These are phyloP conservation scores for Tapirus indicus DNA, from an alignment of 2,797 vertebrate species.

Conservation along the genomic window DNA sequence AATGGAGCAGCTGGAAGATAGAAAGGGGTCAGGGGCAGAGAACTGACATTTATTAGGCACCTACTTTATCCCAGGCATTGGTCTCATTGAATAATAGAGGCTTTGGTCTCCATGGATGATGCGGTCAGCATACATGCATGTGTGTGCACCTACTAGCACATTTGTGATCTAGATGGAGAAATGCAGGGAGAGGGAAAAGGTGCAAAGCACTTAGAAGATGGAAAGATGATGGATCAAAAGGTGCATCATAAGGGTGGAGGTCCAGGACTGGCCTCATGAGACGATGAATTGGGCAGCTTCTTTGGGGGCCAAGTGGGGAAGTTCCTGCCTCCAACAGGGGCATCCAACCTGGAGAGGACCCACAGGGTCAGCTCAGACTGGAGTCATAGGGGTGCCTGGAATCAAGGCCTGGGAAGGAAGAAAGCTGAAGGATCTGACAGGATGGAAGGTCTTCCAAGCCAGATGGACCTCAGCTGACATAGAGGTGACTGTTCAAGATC, in stretches of 20 bases:
- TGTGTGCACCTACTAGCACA: not conserved
- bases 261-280: not conserved
- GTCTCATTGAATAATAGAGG: not conserved
- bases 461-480: not conserved
- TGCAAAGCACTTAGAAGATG: not conserved
- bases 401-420: not conserved
- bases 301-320: not conserved
- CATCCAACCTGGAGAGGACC: not conserved
- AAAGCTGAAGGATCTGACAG: not conserved
- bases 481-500: not conserved
- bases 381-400: not conserved
- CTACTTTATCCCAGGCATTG: not conserved
- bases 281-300: not conserved
- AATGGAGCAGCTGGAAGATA: slow-evolving; percentile 17
- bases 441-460: not conserved
- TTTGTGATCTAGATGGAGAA: slow-evolving; percentile 47
- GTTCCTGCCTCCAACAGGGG: not conserved
- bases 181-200: not conserved
- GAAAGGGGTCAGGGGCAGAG: not conserved
- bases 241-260: not conserved
- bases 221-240: not conserved
- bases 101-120: not conserved
- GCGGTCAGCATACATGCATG: not conserved
- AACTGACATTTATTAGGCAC: slow-evolving; percentile 37
- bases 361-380: not conserved